Percentiles rank a stretch among this genome's conserved stretches.
phyloP scores from a whole-genome alignment of 30 jellyfish, hydroid and myxozoan species.

The Cassiopea andromeda region DNA sequence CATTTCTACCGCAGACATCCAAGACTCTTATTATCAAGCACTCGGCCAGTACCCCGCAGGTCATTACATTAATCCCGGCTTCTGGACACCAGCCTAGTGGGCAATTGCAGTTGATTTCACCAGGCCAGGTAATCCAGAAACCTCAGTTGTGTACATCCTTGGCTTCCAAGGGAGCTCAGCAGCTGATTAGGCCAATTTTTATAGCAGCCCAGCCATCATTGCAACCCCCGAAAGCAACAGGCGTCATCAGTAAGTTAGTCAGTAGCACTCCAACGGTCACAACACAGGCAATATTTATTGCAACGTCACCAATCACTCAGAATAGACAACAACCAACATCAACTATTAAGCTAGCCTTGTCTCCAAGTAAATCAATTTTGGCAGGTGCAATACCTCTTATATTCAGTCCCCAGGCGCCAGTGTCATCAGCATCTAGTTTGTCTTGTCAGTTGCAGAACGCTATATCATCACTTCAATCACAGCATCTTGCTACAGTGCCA shows the following conservation, averaged over 20 bases:
- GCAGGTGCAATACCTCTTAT: constrained; percentile 64
- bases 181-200: constrained; percentile 60
- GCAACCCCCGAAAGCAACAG: constrained; percentile 1
- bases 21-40: constrained; percentile 63
- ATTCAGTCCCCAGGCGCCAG: constrained; percentile 34
- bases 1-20: constrained; percentile 31
- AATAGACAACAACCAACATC: constrained; percentile 8
- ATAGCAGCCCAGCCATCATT: constrained; percentile 60
- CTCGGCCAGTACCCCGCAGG: constrained; percentile 51
- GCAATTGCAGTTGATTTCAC: constrained; percentile 38
- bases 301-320: constrained; percentile 22
- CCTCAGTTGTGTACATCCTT: constrained; percentile 3
- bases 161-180: background rate
- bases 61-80: constrained; percentile 58
- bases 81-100: constrained; percentile 37
- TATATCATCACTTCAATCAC: constrained; percentile 45
- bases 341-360: constrained; percentile 33
- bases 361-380: constrained; percentile 33
- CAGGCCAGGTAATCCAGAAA: constrained; percentile 17
- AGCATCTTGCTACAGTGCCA: constrained; percentile 19
- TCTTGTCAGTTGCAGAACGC: constrained; percentile 39
- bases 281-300: constrained; percentile 36
- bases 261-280: constrained; percentile 1
- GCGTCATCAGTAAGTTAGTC: background rate
- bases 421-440: constrained; percentile 7